Evolutionary conservation across 2,797 vertebrate species (phyloP).

Genomic region (Octomys mimax): DNA sequence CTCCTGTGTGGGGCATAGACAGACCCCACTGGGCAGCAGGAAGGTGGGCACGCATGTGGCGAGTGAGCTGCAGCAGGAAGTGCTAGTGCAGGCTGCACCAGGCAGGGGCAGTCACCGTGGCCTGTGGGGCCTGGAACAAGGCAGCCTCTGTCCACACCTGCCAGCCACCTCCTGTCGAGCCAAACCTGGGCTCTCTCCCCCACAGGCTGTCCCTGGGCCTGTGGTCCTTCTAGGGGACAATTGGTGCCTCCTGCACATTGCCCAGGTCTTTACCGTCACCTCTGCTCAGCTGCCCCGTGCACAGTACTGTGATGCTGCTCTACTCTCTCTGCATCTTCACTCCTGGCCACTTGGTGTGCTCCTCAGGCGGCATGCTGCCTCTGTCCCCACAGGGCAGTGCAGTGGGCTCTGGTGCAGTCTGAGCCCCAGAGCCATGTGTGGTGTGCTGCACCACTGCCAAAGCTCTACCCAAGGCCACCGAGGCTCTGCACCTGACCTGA

Average conservation of each 20-base stretch:
- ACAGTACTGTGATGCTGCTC: fast-evolving
- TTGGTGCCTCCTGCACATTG: fast-evolving
- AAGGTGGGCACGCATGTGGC: fast-evolving
- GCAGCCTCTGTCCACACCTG: no score
- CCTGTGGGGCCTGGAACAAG: background rate
- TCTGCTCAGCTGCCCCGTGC: fast-evolving
- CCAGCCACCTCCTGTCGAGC: background rate
- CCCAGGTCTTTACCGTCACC: fast-evolving
- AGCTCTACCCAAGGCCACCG: background rate
- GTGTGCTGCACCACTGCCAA: no score
- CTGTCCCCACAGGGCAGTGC: fast-evolving
- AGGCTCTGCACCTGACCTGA: background rate
- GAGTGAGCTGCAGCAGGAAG: background rate
- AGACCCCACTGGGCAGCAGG: background rate
- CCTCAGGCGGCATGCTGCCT: background rate
- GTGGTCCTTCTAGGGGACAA: fast-evolving
- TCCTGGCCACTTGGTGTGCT: fast-evolving
- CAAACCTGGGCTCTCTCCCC: background rate
- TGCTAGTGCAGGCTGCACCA: fast-evolving
- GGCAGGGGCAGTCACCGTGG: background rate
- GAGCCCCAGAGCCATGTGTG: background rate
- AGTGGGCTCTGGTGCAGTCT: background rate
- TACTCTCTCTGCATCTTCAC: fast-evolving
- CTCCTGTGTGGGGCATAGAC: background rate
- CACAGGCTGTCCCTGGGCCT: fast-evolving